phyloP scores from a whole-genome alignment of 2,113 vertebrate genomes.

The Steatornis caripensis region DNA sequence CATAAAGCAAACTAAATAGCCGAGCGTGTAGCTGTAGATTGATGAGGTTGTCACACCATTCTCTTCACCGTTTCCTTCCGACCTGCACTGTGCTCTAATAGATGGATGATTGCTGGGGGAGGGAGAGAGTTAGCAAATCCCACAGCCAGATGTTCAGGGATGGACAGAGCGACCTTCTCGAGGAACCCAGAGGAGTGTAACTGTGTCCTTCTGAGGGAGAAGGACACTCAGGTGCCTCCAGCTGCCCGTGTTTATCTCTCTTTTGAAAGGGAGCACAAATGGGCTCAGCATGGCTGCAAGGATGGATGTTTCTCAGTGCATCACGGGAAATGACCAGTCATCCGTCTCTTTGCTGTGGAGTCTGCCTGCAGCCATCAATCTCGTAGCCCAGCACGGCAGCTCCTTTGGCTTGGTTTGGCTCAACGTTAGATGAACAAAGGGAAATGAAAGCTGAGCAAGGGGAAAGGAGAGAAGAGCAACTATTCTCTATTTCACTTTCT shows the following conservation, averaged over 20 bases:
- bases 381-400: constrained; percentile 61
- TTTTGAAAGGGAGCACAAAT: constrained; percentile 60
- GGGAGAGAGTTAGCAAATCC: constrained; percentile 57
- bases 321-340: constrained; percentile 77
- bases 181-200: constrained; percentile 33
- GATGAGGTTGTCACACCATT: constrained; percentile 75
- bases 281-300: constrained; percentile 70
- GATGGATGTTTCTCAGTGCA: constrained; percentile 76
- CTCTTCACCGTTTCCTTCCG: constrained; percentile 51
- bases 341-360: constrained; percentile 75
- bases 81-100: constrained; percentile 49
- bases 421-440: constrained; percentile 50
- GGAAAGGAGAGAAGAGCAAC: constrained; percentile 1
- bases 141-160: constrained; percentile 71
- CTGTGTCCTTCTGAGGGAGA: constrained; percentile 62
- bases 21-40: constrained; percentile 69
- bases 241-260: constrained; percentile 70
- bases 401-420: constrained; percentile 62
- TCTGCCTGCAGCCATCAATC: constrained; percentile 79
- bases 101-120: constrained; percentile 62
- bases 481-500: constrained; percentile 5
- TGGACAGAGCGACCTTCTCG: constrained; percentile 67
- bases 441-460: constrained; percentile 26
- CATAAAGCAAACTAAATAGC: constrained; percentile 60
- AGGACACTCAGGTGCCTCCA: constrained; percentile 57